Evolutionary conservation across 2,888 invertebrate species (phyloP).

Genomic region (Cylindroiulus punctatus): DNA sequence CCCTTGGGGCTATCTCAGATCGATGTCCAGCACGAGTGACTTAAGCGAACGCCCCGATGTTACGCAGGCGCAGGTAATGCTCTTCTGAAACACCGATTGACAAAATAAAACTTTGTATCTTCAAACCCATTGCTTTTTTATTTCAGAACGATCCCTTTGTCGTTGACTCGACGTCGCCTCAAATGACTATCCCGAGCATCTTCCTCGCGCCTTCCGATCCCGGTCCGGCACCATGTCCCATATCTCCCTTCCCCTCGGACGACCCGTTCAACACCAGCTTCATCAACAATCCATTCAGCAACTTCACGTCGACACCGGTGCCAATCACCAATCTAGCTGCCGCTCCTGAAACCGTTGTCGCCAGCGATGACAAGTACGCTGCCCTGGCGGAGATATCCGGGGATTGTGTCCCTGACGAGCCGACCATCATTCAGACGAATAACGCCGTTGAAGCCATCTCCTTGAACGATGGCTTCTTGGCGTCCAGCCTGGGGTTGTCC

Average conservation of each 20-base stretch:
- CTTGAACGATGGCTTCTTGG: conserved; percentile 5
- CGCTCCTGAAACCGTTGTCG: conserved; percentile 37
- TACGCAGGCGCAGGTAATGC: conserved; percentile 4
- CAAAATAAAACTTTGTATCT: too few relatives aligned
- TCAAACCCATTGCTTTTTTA: too few relatives aligned
- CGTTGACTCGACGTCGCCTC: background rate
- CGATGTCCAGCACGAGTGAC: conserved; percentile 39
- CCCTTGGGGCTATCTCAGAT: conserved; percentile 54
- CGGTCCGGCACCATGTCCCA: conserved; percentile 61
- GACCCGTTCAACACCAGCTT: conserved; percentile 57
- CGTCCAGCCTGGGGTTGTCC: background rate
- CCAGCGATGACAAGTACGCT: conserved; percentile 54
- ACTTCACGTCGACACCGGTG: conserved; percentile 44
- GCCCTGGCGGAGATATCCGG: conserved; percentile 55
- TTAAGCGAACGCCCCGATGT: background rate
- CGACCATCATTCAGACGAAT: background rate
- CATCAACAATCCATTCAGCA: conserved; percentile 35
- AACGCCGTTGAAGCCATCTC: background rate
- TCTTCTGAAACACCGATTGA: background rate
- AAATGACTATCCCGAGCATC: conserved; percentile 47
- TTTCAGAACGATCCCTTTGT: conserved; percentile 51
- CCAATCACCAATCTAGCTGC: background rate
- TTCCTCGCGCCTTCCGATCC: conserved; percentile 50
- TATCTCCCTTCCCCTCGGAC: conserved; percentile 53
- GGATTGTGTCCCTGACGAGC: background rate